Base-by-base conservation (phyloP, 2,888 invertebrate species). In the Erebia epiphron region DNA sequence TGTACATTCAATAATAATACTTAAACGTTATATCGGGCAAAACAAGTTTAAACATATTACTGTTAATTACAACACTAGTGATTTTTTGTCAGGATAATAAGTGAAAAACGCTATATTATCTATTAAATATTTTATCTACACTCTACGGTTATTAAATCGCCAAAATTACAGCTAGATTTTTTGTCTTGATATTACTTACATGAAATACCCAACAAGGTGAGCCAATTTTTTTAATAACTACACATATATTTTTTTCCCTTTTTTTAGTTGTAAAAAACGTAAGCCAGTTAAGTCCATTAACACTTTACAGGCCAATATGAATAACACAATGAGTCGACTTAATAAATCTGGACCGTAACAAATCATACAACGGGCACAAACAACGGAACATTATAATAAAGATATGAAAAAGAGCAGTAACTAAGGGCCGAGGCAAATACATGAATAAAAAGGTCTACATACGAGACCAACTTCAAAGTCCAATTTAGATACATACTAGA, bases 401-500 rank as follows among this genome's bases (percentile, higher is more conserved):
- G 81, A 86, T 85, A 86, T 85, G 86, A 83, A 86, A 84, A 86
- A 83, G 83, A 81, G 85, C 83, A 86, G 85, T 85, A 35, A 35
- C 35, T 35, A 83, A 84, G 81, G 82, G 77, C 70, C 62, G 82
- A 80, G 78, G 79, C 80, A 82, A 85, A 86, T 83, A 81, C 82
- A 79, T 49, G 57, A 14, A 58, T 58, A 26, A 67, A 49, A 16
- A 4, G 9, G 16, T 11, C 26, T 60, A 60, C 60, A 62, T 18
- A 62, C 62, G 21, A 13, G 13, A 9, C 46, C 62, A 21, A 61
- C 43, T 16, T 43, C 26, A 14, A 7, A 13, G n/a, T 57, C 52
- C 16, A 18, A 16, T 3, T 54, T 54, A 35, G 7, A 35, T 5
- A 35, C 35, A 35, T n/a, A n/a, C n/a, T 26, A 26, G n/a, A n/a